Evolutionary conservation across 2,888 invertebrate genomes (phyloP).

Genomic region (Lobophora halterata): DNA sequence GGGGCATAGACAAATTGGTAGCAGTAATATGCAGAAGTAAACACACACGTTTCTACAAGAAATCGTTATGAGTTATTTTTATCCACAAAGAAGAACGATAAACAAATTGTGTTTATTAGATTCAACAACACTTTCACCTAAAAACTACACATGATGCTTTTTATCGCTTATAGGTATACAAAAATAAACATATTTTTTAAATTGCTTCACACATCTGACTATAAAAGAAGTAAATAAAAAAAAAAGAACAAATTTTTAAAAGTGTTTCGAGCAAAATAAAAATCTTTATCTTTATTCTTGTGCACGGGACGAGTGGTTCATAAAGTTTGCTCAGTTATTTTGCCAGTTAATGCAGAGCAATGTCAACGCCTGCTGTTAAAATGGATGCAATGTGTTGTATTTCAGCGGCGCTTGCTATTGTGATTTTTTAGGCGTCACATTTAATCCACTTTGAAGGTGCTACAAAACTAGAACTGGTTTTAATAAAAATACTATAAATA

Average conservation of each 20-base stretch:
- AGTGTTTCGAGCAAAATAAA: no score
- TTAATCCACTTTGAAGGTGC: constrained; percentile 2
- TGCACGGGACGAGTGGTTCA: no score
- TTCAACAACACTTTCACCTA: constrained; percentile 8
- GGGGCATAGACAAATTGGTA: no score
- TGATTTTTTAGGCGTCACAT: constrained; percentile 23
- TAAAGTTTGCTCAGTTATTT: no score
- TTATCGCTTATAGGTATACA: constrained; percentile 6
- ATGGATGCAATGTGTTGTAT: constrained; percentile 21
- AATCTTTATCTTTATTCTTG: no score
- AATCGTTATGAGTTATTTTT: constrained; percentile 15
- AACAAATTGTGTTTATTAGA: constrained; percentile 17
- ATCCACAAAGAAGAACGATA: constrained; percentile 15
- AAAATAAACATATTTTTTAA: constrained; percentile 1
- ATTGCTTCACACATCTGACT: neutral
- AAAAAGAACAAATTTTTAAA: neutral
- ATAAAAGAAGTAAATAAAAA: constrained; percentile 3
- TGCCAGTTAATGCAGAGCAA: constrained; percentile 12
- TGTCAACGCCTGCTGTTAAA: constrained; percentile 31
- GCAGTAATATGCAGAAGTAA: no score
- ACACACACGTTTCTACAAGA: no score
- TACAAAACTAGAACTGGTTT: no score
- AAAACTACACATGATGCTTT: constrained; percentile 8
- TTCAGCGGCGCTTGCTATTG: constrained; percentile 28
- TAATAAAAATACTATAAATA: neutral